Evolutionary conservation across 2,113 vertebrate species (phyloP), one percentile per base, ranked within the genome.

Genomic region (Columbina picui): DNA sequence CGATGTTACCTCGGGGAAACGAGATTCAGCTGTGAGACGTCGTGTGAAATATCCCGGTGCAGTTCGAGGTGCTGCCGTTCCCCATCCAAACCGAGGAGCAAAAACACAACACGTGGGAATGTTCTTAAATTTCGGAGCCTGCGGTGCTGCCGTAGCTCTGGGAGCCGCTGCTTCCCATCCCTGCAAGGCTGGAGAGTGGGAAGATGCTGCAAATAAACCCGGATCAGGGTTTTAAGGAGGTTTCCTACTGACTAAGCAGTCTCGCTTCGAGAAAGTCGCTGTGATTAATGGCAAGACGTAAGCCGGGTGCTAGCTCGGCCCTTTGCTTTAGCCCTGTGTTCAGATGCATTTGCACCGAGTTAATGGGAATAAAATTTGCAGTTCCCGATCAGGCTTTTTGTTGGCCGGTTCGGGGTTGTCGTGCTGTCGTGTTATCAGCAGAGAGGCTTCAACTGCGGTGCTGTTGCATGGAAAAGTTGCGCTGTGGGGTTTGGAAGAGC

Each of bases 81-180:
- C 76, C 27, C 27, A 8, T 43, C 57, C 63, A 25, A 64, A 29
- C 45, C 14, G 10, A 57, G 57, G 9, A 39, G 74, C 1, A 34
- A 25, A 30, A 59, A 36, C 1, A 4, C 32, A 41, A 23, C 2
- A 0, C 36, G 0, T 10, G n/a, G 29, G 22, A 49, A 8, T 1
- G 5, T 36, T 52, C 32, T 18, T 16, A 4, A 26, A 60, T 34
- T 26, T 60, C 20, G 47, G 39, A 49, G 57, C 61, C 41, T 18
- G 25, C 10, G 14, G 39, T 6, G 29, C 55, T 0, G 10, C 61
- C 4, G 36, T 7, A 30, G 63, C 84, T 34, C 25, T 34, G 0
- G 1, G 27, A 7, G 77, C 3, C n/a, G 70, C 34, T 18, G 45
- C 53, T 49, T 11, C 45, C 20, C 77, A 6, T 43, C 71, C 12